Evolutionary conservation across 2,113 vertebrate genomes (phyloP), one percentile per base, ranked within the genome.

Genomic region (Tachysurus fulvidraco): DNA sequence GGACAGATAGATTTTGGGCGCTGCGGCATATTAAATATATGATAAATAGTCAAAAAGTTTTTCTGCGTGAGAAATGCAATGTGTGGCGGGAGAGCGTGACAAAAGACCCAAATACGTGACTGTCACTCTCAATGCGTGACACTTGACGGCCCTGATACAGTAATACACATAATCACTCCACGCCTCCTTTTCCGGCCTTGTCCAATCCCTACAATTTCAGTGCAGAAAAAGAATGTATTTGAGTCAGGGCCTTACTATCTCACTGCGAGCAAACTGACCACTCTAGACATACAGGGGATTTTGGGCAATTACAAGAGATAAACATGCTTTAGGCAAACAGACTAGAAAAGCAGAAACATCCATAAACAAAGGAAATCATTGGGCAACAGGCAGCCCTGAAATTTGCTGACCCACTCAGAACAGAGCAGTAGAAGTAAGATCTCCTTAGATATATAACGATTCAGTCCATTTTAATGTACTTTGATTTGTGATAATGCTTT

Each of bases 311-410:
- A 89, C 60, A 83, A 36, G 30, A 21, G 67, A 89, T 86, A 86
- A 90, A 83, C 84, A 85, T 83, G 67, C 65, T 55, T 73, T 46
- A 83, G 85, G 65, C 85, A 86, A 82, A 83, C 28, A 79, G 71
- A 87, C 83, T 83, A 89, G 85, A 85, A 62, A 71, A 78, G 30
- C 78, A 80, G 62, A 64, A 54, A n/a, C 23, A 77, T 87, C 73
- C 52, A 88, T 85, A 91, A 88, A 90, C 86, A 91, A 78, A 89
- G 88, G 88, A 88, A 89, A 89, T 87, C 78, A 64, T 81, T 74
- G 57, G 44, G 50, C 81, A 84, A 41, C 52, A 71, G 55, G 30
- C 78, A 79, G 5, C 52, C 13, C 21, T 60, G 67, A 69, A 69
- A 87, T 19, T 50, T 85, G 11, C 60, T 85, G 88, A 82, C 67